phyloP scores from a whole-genome alignment of 2,113 vertebrate species.

The Malurus alboscapulatus region DNA sequence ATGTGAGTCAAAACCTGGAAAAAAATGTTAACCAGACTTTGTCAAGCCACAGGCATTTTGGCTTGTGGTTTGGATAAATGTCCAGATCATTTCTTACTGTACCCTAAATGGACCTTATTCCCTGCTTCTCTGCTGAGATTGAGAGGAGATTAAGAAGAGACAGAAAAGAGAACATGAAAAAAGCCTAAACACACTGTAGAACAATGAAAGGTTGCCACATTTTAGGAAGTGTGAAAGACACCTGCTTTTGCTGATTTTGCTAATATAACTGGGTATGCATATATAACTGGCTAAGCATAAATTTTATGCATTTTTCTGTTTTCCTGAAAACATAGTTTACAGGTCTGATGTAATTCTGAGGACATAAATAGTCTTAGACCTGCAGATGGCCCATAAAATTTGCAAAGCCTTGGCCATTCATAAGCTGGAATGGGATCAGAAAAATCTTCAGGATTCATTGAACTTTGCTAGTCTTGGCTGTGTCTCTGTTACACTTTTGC shows the following conservation, averaged over 20 bases:
- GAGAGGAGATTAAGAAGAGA: background rate
- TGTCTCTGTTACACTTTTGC: background rate
- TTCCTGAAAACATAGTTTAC: background rate
- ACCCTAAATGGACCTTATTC: background rate
- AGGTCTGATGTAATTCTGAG: background rate
- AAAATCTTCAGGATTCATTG: constrained; percentile 8
- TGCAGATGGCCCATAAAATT: constrained; percentile 7
- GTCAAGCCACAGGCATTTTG: constrained; percentile 27
- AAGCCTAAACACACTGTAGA: background rate
- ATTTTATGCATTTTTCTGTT: background rate
- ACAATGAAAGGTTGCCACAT: background rate
- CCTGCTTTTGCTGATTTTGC: background rate
- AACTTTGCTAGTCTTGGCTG: background rate
- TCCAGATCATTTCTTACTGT: background rate
- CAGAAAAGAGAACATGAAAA: background rate
- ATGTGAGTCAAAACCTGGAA: background rate
- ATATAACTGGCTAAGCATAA: background rate
- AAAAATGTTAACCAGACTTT: background rate
- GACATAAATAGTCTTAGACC: background rate
- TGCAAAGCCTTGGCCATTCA: background rate
- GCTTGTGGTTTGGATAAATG: constrained; percentile 1
- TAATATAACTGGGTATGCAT: background rate
- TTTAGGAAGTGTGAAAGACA: background rate
- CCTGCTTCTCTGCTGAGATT: background rate
- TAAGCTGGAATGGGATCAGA: constrained; percentile 2